Conservation (phyloP, 2,113 vertebrate species). For the Macrotis lagotis region DNA sequence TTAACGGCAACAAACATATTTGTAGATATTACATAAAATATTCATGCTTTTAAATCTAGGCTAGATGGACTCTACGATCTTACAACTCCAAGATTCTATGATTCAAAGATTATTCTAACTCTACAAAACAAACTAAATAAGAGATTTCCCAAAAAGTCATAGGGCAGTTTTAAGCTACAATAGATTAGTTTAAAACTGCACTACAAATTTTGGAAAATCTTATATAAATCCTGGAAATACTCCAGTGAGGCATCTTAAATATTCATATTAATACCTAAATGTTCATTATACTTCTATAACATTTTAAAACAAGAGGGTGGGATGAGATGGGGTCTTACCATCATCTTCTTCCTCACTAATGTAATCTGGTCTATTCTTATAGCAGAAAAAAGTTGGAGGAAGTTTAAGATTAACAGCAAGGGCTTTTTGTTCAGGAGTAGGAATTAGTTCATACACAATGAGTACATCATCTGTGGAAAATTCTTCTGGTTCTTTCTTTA, state of each 20-base stretch:
- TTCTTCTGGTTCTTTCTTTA: constrained; percentile 66
- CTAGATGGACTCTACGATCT: background rate
- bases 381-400: constrained; percentile 96
- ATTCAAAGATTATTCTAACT: background rate
- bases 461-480: constrained; percentile 85
- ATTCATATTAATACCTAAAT: background rate
- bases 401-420: constrained; percentile 90
- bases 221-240: background rate
- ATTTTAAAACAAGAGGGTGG: constrained; percentile 8
- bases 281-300: constrained; percentile 24
- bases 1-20: background rate
- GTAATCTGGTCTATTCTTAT: constrained; percentile 94
- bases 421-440: constrained; percentile 90
- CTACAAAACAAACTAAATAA: background rate
- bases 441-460: constrained; percentile 90
- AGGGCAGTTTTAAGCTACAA: background rate
- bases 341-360: constrained; percentile 90
- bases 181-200: background rate
- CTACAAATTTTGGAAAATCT: background rate
- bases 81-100: background rate
- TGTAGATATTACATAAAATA: background rate
- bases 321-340: constrained; percentile 84
- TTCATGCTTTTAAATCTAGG: background rate
- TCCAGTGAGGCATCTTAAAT: background rate
- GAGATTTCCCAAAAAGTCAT: background rate